Evolutionary conservation across 2,888 invertebrate genomes (phyloP).

Genomic region (Buathra laborator): DNA sequence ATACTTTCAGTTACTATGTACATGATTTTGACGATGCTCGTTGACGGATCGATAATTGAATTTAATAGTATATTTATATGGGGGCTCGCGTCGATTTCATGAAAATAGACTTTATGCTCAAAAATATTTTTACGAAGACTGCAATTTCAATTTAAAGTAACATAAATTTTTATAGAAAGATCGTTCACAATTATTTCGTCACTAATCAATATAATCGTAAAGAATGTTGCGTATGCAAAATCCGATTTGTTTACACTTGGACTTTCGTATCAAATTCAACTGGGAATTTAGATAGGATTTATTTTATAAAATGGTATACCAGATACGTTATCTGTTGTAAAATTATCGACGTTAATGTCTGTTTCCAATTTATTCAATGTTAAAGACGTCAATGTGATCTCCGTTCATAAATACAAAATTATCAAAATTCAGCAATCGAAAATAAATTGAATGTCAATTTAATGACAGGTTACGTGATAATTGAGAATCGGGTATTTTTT

Average conservation of each 20-base stretch:
- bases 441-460: too few relatives aligned
- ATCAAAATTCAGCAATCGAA: too few relatives aligned
- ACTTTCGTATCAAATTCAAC: not conserved
- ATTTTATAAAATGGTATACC: too few relatives aligned
- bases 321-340: too few relatives aligned
- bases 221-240: not conserved
- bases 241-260: not conserved
- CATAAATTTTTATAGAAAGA: not conserved
- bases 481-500: too few relatives aligned
- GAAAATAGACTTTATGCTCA: not conserved
- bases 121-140: not conserved
- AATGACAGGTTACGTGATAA: too few relatives aligned
- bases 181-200: conserved; percentile 31
- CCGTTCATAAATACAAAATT: too few relatives aligned
- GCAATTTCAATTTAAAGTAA: not conserved
- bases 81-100: not conserved
- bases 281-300: not conserved
- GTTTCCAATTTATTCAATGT: too few relatives aligned
- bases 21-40: conserved; percentile 59
- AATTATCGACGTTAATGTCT: too few relatives aligned
- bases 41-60: conserved; percentile 19
- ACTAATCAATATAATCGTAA: not conserved
- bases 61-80: not conserved
- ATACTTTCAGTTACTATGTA: conserved; percentile 34
- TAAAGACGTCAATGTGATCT: too few relatives aligned